These are phyloP conservation scores for Morone chrysops DNA, from an alignment of 2,113 vertebrate genomes.

Conservation along the genomic window DNA sequence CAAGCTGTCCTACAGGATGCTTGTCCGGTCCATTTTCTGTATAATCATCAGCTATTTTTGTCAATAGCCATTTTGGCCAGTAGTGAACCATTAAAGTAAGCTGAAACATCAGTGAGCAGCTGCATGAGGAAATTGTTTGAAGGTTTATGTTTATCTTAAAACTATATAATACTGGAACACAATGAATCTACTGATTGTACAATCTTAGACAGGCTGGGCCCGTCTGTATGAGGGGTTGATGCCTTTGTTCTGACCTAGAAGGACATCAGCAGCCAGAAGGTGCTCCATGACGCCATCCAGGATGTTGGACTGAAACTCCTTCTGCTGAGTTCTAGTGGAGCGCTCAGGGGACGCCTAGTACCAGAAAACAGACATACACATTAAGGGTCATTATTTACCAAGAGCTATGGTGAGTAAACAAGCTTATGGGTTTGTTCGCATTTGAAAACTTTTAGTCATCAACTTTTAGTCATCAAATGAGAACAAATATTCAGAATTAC, in stretches of 20 bases:
- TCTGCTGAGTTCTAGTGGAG: conserved; percentile 97
- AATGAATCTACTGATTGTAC: background rate
- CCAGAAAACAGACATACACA: background rate
- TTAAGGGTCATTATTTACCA: too few relatives aligned
- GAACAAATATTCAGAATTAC: background rate
- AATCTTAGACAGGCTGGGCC: background rate
- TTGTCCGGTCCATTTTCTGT: background rate
- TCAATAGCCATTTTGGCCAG: background rate
- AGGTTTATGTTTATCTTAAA: background rate
- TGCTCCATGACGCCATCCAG: conserved; percentile 99
- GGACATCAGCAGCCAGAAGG: conserved; percentile 95
- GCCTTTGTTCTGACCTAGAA: conserved; percentile 87
- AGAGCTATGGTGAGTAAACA: background rate
- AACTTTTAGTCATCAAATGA: background rate
- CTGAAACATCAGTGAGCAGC: background rate
- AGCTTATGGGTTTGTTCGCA: background rate
- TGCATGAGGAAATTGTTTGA: background rate
- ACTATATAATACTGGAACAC: background rate
- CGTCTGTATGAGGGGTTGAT: background rate
- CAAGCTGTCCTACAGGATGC: conserved; percentile 12
- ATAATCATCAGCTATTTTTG: background rate
- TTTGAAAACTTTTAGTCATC: too few relatives aligned
- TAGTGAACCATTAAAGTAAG: background rate
- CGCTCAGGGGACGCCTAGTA: conserved; percentile 95
- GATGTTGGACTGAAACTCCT: conserved; percentile 98